Evolutionary conservation across 1,140 invertebrate species (phyloP), one percentile per base, ranked within the genome.

Genomic region (Meloidogyne exigua): DNA sequence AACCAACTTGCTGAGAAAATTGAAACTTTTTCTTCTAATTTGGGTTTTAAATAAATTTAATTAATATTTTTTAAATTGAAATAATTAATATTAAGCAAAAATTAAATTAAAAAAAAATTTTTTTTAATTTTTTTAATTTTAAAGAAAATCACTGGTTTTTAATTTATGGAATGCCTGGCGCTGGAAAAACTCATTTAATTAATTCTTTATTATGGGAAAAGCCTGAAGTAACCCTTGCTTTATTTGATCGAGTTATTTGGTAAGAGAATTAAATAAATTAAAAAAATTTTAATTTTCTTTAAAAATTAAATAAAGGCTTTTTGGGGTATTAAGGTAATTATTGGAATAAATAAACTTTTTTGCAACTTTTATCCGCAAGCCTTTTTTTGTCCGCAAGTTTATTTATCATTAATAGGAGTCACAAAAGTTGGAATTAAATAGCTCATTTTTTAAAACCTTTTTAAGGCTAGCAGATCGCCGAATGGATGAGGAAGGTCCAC

Each of bases 181-280:
- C 2, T 64, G 72, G 72, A 18, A 73, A 73, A 39, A 64, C 72
- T 36, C 15, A 73, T 42, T 65, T 73, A 23, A 32, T 73, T 21
- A 64, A 62, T 65, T 25, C 42, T 18, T 4, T 73, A 39, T 36
- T 73, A 1, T 73, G 72, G 72, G 72, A 73, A 32, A 23, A 65
- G 10, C 72, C 72, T 10, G 72, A 73, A 65, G 11, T 73, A 39
- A 64, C 23, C 11, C 65, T 73, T n/a, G 72, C 49, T 25, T 28
- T 73, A 62, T 42, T 73, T 36, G 72, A 73, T 39, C 57, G 23
- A 3, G 21, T 73, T 65, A 42, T 73, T 65, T 73, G 72, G 72
- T 73, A 73, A 65, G 18, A 42, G 7, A 32, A 32, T 32, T 32
- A 32, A 44, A 18, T 28, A 15, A 66, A n/a, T n/a, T 28, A 39